Evolutionary conservation across 2,797 vertebrate species (phyloP).

Genomic region (Podarcis lilfordi): DNA sequence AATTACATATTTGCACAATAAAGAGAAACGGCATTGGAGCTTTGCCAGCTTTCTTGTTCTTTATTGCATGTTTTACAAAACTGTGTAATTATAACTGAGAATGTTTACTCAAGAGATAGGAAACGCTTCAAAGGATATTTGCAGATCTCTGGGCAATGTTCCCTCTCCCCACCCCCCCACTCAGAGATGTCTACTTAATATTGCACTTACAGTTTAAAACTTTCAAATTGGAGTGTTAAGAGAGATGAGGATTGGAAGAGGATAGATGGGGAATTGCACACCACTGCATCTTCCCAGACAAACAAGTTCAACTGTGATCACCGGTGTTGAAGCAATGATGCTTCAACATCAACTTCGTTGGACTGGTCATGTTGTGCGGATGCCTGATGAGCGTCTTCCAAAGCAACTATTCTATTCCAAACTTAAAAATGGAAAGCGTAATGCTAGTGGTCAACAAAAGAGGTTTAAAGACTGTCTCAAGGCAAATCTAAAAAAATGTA

Average conservation of each 20-base stretch:
- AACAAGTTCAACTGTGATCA: neutral
- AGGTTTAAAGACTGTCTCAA: no score
- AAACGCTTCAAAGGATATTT: constrained; percentile 58
- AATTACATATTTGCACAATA: constrained; percentile 66
- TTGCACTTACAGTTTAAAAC: constrained; percentile 16
- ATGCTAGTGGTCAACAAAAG: no score
- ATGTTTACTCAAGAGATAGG: constrained; percentile 57
- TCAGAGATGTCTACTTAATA: neutral
- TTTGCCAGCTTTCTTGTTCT: constrained; percentile 58
- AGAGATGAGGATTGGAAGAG: neutral
- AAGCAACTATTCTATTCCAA: no score
- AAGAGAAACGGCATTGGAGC: constrained; percentile 53
- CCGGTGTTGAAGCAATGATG: no score
- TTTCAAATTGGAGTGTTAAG: constrained; percentile 16
- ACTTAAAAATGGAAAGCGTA: no score
- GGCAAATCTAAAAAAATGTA: no score
- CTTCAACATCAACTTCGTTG: no score
- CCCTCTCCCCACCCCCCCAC: neutral
- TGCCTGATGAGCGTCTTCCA: no score
- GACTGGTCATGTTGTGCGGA: no score
- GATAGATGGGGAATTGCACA: neutral
- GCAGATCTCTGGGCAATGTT: constrained; percentile 40
- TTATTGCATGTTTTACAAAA: constrained; percentile 59
- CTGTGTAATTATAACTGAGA: constrained; percentile 55
- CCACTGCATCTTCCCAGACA: neutral